Percentiles rank a stretch among this genome's conserved stretches.
Conservation (phyloP, 2,797 vertebrate species). For the Taenioides sp. region DNA sequence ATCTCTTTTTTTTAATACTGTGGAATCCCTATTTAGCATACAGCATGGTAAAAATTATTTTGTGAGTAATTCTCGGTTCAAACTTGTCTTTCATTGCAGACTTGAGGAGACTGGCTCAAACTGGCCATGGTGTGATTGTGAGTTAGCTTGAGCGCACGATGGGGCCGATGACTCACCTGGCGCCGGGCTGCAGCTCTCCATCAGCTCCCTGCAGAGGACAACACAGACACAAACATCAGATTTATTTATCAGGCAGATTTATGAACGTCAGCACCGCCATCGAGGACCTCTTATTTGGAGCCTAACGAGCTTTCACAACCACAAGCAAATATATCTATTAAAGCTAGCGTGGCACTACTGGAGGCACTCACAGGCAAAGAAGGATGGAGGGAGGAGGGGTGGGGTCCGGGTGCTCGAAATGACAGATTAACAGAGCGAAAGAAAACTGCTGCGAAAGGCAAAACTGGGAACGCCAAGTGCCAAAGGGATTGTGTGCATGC, state of each 20-base stretch:
- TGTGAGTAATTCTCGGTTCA: neutral
- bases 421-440: conserved; percentile 61
- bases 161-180: conserved; percentile 83
- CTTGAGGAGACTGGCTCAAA: neutral
- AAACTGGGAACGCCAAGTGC: conserved; percentile 49
- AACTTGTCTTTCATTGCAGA: neutral
- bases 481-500: conserved; percentile 26
- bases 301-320: conserved; percentile 65
- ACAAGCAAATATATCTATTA: conserved; percentile 70
- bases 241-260: conserved; percentile 70
- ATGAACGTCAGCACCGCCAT: conserved; percentile 44
- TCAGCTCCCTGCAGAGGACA: conserved; percentile 83
- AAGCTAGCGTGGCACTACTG: conserved; percentile 43
- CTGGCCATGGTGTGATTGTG: conserved; percentile 19
- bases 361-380: conserved; percentile 35
- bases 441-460: conserved; percentile 63
- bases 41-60: neutral
- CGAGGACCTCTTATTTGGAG: conserved; percentile 60
- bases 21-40: neutral
- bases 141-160: conserved; percentile 38
- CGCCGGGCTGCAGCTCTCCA: conserved; percentile 88
- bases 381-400: conserved; percentile 15
- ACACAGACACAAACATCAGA: conserved; percentile 51
- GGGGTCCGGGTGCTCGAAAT: conserved; percentile 37
- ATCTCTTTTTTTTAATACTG: neutral